A percentile compares a stretch with the other conserved stretches of the same genome.
These are phyloP conservation scores for Drosophila mayri DNA, from an alignment of 1,140 invertebrate genomes.

Conservation along the genomic window DNA sequence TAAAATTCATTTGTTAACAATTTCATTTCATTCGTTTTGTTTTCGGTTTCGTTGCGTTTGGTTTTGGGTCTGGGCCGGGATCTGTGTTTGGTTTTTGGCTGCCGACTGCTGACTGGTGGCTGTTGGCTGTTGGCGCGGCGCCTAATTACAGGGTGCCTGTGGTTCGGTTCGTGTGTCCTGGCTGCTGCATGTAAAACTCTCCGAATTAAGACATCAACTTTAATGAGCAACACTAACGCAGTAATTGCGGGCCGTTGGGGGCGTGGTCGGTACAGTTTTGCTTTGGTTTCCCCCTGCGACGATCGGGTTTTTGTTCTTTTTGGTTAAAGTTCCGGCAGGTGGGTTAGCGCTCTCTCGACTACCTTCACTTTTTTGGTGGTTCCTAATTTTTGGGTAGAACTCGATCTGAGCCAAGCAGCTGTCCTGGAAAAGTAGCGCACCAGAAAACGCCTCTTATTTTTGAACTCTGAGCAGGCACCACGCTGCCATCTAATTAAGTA, in stretches of 20 bases:
- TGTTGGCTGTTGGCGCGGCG: conserved; percentile 57
- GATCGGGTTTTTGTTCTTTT: conserved; percentile 34
- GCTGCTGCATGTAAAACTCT: conserved; percentile 68
- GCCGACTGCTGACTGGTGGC: not conserved
- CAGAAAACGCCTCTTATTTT: conserved; percentile 68
- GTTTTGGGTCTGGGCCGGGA: conserved; percentile 21
- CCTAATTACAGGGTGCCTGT: conserved; percentile 79
- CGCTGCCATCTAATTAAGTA: conserved; percentile 76
- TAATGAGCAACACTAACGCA: conserved; percentile 81
- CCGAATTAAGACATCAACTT: conserved; percentile 81
- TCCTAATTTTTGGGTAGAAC: conserved; percentile 60
- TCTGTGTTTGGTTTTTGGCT: conserved; percentile 12
- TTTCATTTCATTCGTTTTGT: conserved; percentile 69
- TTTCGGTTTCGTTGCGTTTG: conserved; percentile 41
- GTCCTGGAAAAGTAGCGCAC: conserved; percentile 70
- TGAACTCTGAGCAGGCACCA: conserved; percentile 17
- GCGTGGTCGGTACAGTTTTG: conserved; percentile 65
- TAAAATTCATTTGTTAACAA: conserved; percentile 83
- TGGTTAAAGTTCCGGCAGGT: conserved; percentile 74
- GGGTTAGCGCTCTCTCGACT: conserved; percentile 34
- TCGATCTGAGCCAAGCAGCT: conserved; percentile 37
- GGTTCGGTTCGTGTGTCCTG: conserved; percentile 41
- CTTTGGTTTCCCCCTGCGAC: conserved; percentile 63
- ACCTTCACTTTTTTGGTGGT: conserved; percentile 61
- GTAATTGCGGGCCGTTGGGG: conserved; percentile 68